Evolutionary conservation across 2,113 vertebrate species (phyloP).

Genomic region (Upupa epops): DNA sequence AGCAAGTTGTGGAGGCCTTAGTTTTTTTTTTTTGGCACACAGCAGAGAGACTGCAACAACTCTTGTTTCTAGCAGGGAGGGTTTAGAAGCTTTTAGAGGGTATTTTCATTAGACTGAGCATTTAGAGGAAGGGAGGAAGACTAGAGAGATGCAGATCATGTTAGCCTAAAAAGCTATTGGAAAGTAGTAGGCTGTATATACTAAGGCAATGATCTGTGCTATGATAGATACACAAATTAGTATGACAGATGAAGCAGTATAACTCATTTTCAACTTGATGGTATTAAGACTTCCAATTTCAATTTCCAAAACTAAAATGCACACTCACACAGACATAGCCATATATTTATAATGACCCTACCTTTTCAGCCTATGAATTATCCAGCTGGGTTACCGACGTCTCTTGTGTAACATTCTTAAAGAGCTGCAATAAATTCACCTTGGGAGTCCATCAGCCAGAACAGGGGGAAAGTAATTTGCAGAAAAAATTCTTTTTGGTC

Average conservation of each 20-base stretch:
- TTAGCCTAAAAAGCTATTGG: slow-evolving; percentile 42
- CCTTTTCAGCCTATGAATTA: slow-evolving; percentile 78
- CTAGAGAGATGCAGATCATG: slow-evolving; percentile 23
- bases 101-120: slow-evolving; percentile 4
- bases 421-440: slow-evolving; percentile 46
- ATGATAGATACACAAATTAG: slow-evolving; percentile 56
- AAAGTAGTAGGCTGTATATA: slow-evolving; percentile 53
- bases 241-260: slow-evolving; percentile 48
- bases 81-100: neutral
- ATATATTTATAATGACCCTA: slow-evolving; percentile 70
- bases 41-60: slow-evolving; percentile 19
- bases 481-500: slow-evolving; percentile 50
- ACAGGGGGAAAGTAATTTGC: slow-evolving; percentile 49
- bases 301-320: slow-evolving; percentile 43
- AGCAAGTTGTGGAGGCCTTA: slow-evolving; percentile 69
- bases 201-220: slow-evolving; percentile 40
- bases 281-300: slow-evolving; percentile 14
- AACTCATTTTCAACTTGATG: slow-evolving; percentile 48
- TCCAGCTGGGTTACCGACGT: slow-evolving; percentile 52
- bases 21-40: slow-evolving; percentile 49
- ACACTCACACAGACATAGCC: slow-evolving; percentile 1
- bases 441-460: slow-evolving; percentile 44
- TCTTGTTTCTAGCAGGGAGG: slow-evolving; percentile 3
- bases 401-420: slow-evolving; percentile 58
- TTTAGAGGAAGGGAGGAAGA: slow-evolving; percentile 2